Evolutionary conservation across 1,140 invertebrate genomes (phyloP), one percentile per base, ranked within the genome.

Genomic region (Tetragonula clypearis): DNA sequence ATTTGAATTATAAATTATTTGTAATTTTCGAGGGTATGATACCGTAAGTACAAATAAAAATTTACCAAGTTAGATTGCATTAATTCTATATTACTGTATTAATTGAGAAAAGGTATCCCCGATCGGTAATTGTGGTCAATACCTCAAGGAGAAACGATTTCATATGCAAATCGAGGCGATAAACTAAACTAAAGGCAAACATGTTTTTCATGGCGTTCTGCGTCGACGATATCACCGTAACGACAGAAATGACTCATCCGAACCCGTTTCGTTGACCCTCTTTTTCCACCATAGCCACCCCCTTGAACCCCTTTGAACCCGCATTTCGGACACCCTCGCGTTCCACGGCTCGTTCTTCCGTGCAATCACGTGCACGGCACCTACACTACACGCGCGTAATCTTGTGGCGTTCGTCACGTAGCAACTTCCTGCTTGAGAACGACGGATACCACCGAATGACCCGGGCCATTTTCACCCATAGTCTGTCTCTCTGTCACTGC

Each of bases 141-240:
- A 19, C 55, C 30, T 60, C 76, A 72, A 68, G 41, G 66, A 84
- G 56, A 84, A 55, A 84, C 75, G 66, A 60, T 55, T 69, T 49
- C 17, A 68, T 21, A 71, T 71, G 75, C 41, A 79, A 71, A 84
- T 84, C 56, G 41, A 8, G 9, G 35, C 30, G 55, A 71, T 26
- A 23, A 69, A 84, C 60, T 26, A 23, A 69, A 84, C 60, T 84
- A 71, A 62, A 35, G 72, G 23, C 55, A 56, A 35, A 79, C 76
- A 79, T 79, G 75, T 84, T 84, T 83, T 84, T 78, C 76, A 55
- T 41, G 74, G 5, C 74, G 82, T 82, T 82, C 72, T 62, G 72
- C 80, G 69, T 35, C 26, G 72, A n/a, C 60, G 60, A 21, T 82
- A 76, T 82, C 80, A 66, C 58, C 58, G 72, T 65, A 66, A 82